Evolutionary conservation across 2,113 vertebrate species (phyloP).

Genomic region (Tympanuchus pallidicinctus): DNA sequence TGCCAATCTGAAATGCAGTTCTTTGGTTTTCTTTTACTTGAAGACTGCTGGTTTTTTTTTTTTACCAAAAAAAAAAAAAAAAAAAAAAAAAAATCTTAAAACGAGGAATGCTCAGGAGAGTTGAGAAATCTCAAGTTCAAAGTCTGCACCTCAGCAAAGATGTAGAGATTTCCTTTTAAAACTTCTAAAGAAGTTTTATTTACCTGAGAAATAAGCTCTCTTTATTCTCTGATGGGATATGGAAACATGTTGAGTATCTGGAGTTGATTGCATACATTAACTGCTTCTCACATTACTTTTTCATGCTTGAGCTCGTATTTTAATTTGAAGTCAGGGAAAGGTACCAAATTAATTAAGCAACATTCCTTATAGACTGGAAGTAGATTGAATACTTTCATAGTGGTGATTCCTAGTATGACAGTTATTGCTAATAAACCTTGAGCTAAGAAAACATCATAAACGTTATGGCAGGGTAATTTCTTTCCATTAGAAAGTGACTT

Average conservation of each 20-base stretch:
- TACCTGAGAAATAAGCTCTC: neutral
- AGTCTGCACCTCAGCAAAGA: neutral
- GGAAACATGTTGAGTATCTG: neutral
- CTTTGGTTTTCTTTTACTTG: neutral
- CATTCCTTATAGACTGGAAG: neutral
- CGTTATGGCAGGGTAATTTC: neutral
- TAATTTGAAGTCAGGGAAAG: neutral
- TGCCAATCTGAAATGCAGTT: neutral
- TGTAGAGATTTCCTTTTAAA: neutral
- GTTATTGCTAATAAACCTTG: slow-evolving; percentile 1
- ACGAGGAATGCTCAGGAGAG: neutral
- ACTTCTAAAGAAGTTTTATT: neutral
- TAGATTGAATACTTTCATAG: neutral
- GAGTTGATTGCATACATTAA: neutral
- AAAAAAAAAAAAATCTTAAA: neutral
- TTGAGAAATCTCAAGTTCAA: neutral
- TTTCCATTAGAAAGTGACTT: neutral
- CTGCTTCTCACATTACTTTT: neutral
- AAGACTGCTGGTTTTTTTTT: neutral
- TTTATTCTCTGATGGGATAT: neutral
- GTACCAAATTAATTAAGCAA: slow-evolving; percentile 23
- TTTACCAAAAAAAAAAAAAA: neutral
- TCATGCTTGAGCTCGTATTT: slow-evolving; percentile 8
- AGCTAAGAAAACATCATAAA: slow-evolving; percentile 18
- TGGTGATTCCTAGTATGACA: neutral